phyloP scores from a whole-genome alignment of 2,113 vertebrate genomes.

The Saguinus imperator region DNA sequence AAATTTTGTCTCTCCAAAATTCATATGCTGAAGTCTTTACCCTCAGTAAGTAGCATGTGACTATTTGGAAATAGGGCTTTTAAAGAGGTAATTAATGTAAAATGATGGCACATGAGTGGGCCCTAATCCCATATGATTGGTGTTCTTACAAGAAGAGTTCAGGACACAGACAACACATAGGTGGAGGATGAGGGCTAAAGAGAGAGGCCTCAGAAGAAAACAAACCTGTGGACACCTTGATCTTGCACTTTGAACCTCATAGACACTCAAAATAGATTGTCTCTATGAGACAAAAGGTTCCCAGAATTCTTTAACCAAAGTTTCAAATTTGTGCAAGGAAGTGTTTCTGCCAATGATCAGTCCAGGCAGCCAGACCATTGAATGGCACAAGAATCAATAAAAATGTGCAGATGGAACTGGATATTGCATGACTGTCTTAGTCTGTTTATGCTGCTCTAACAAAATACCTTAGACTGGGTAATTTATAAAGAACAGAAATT shows the following conservation, averaged over 20 bases:
- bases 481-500: background rate
- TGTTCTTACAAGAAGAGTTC: background rate
- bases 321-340: background rate
- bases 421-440: background rate
- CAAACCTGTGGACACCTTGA: background rate
- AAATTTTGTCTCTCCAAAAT: background rate
- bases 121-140: background rate
- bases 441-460: background rate
- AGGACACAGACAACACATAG: background rate
- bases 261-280: background rate
- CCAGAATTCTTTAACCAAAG: background rate
- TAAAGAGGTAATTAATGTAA: background rate
- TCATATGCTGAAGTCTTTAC: background rate
- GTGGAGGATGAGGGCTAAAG: background rate
- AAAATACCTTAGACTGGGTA: background rate
- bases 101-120: background rate
- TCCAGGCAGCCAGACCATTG: background rate
- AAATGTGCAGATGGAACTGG: background rate
- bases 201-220: background rate
- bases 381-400: background rate
- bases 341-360: background rate
- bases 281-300: background rate
- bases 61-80: background rate
- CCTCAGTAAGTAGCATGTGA: background rate
- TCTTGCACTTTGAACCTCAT: background rate